These are phyloP conservation scores for Parauchenoglanis punctatus DNA, from an alignment of 2,797 vertebrate species.

Conservation along the genomic window DNA sequence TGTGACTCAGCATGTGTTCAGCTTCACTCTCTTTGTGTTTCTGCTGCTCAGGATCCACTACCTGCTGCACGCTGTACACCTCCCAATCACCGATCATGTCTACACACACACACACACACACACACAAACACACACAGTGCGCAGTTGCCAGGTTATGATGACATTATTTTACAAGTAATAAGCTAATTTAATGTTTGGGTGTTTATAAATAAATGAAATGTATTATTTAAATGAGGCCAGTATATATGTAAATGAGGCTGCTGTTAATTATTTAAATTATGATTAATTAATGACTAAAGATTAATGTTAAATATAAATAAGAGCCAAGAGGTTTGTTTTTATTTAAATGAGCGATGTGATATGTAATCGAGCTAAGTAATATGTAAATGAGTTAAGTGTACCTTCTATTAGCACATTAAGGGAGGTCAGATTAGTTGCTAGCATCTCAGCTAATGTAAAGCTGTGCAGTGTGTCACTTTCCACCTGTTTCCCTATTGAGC, in stretches of 20 bases:
- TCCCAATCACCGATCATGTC: slow-evolving; percentile 89
- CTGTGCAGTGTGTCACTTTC: slow-evolving; percentile 79
- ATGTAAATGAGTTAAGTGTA: slow-evolving; percentile 61
- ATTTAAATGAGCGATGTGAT: neutral
- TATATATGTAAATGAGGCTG: neutral
- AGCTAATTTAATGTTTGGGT: neutral
- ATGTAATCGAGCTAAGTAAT: neutral
- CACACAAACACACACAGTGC: neutral
- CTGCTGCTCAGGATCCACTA: slow-evolving; percentile 80
- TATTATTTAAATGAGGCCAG: neutral
- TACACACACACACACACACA: slow-evolving; percentile 60
- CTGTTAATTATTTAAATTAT: too few relatives aligned
- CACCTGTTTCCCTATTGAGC: slow-evolving; percentile 70
- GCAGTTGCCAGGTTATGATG: neutral
- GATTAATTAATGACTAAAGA: too few relatives aligned
- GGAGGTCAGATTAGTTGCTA: slow-evolving; percentile 77
- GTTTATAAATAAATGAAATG: neutral
- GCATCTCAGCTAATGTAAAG: slow-evolving; percentile 78
- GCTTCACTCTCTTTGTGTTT: slow-evolving; percentile 71
- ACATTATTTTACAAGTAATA: neutral
- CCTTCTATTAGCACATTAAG: slow-evolving; percentile 86
- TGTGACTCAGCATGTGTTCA: slow-evolving; percentile 80
- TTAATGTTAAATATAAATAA: neutral
- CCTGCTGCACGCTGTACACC: slow-evolving; percentile 83
- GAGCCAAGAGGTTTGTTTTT: neutral